Base-by-base conservation (phyloP, 2,888 invertebrate species). In the Oligia latruncula region DNA sequence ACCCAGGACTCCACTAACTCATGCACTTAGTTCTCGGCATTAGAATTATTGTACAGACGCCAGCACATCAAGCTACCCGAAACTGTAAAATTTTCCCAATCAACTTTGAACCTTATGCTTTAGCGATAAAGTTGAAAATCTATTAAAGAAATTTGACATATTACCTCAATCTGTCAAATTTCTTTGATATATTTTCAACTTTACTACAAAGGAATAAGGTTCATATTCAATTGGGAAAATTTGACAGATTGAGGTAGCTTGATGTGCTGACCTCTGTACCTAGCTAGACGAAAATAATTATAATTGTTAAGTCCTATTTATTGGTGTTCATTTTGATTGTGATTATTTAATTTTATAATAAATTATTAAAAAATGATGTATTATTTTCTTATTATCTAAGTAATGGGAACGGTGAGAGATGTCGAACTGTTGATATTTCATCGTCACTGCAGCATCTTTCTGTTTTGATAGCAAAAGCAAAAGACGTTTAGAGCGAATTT, bases 261-360 rank as follows among this genome's bases (percentile, higher is more conserved):
- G 40, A 5, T 40, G 40, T 40, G 40, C 40, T 40, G 40, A 5
- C 5, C 5, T 40, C 40, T 46, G 46, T 49, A 49, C n/a, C 11
- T 70, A 8, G n/a, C 8, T 71, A 8, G 17, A n/a, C 20, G 17
- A 60, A 17, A 52, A 17, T 62, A 23, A 20, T 49, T 62, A 35
- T 70, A 49, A 35, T 46, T 78, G 52, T 78, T 15, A 70, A 71
- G 70, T 78, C 71, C 52, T 71, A 64, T 78, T 70, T 68, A 78
- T 64, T 46, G 62, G 70, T 78, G 78, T 78, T 60, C 58, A 78
- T 60, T 78, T 68, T 68, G 40, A 60, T 68, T 78, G 78, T 78
- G 78, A 70, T 78, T 78, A 43, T 65, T 78, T 17, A 72, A 29
- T 80, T 72, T 60, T 72, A 15, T 67, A 78, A 78, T 78, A 78